Conservation (phyloP, 2,797 vertebrate species). For the Malurus splendens region DNA sequence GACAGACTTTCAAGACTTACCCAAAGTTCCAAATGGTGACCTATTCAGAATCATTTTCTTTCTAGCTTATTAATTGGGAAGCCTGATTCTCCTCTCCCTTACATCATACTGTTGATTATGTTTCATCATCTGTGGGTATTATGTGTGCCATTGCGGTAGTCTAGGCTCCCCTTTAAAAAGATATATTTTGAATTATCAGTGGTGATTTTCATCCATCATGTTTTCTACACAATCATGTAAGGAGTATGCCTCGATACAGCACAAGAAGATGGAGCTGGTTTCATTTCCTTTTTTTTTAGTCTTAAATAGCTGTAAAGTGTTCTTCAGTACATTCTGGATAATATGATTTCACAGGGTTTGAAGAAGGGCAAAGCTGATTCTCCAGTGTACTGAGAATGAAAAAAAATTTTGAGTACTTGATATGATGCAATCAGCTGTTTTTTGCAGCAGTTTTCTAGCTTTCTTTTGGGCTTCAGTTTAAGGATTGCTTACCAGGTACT, state of each 20-base stretch:
- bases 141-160: conserved; percentile 54
- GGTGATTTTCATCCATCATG: conserved; percentile 34
- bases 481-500: conserved; percentile 62
- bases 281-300: neutral
- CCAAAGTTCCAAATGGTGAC: conserved; percentile 66
- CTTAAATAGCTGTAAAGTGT: conserved; percentile 46
- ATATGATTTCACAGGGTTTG: conserved; percentile 40
- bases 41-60: conserved; percentile 64
- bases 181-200: conserved; percentile 32
- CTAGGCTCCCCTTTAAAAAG: conserved; percentile 50
- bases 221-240: conserved; percentile 45
- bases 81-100: conserved; percentile 9
- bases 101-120: conserved; percentile 34
- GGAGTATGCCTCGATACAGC: conserved; percentile 59
- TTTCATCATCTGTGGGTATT: conserved; percentile 49
- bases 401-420: conserved; percentile 39
- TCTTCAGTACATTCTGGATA: conserved; percentile 52
- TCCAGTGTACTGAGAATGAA: conserved; percentile 34
- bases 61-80: conserved; percentile 46
- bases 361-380: conserved; percentile 48
- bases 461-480: conserved; percentile 42
- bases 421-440: conserved; percentile 61
- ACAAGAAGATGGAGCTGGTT: conserved; percentile 59
- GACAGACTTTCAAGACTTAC: conserved; percentile 51
- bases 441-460: conserved; percentile 48